phyloP scores from a whole-genome alignment of 2,888 invertebrate species.

The Clunio marinus region DNA sequence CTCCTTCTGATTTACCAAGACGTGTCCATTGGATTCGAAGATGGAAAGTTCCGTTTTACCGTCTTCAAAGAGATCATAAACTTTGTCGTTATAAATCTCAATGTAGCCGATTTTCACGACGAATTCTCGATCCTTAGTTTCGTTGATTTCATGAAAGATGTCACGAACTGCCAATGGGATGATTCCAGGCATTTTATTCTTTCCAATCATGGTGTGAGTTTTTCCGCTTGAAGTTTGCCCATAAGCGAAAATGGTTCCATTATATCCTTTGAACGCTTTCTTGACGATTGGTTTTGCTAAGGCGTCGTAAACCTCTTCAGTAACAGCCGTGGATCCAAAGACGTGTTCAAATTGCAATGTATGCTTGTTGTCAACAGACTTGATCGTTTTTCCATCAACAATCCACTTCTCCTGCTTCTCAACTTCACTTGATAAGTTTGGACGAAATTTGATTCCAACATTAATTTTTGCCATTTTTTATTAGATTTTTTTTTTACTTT shows the following conservation, averaged over 20 bases:
- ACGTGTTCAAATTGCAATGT: slow-evolving; percentile 13
- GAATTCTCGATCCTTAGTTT: slow-evolving; percentile 64
- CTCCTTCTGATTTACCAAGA: slow-evolving; percentile 55
- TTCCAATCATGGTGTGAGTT: slow-evolving; percentile 65
- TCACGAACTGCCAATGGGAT: slow-evolving; percentile 67
- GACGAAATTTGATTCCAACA: slow-evolving; percentile 34
- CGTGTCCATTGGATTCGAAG: slow-evolving; percentile 56
- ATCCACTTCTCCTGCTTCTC: not conserved
- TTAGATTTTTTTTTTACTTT: not conserved
- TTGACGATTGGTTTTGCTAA: slow-evolving; percentile 69
- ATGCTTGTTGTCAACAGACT: not conserved
- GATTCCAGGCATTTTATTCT: slow-evolving; percentile 64
- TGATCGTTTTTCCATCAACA: not conserved
- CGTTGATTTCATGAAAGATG: slow-evolving; percentile 64
- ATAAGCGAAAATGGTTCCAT: slow-evolving; percentile 87
- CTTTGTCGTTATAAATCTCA: slow-evolving; percentile 83
- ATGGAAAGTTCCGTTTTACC: slow-evolving; percentile 61
- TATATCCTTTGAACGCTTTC: slow-evolving; percentile 68
- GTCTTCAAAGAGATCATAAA: slow-evolving; percentile 68
- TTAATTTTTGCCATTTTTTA: slow-evolving; percentile 22
- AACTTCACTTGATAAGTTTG: not conserved
- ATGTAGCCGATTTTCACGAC: slow-evolving; percentile 78
- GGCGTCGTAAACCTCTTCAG: slow-evolving; percentile 47
- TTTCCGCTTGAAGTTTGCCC: slow-evolving; percentile 68
- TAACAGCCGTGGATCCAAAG: too few relatives aligned